A percentile compares a stretch with the other conserved stretches of the same genome.
phyloP scores from a whole-genome alignment of 1,140 invertebrate genomes.

The Drosophila serrata region DNA sequence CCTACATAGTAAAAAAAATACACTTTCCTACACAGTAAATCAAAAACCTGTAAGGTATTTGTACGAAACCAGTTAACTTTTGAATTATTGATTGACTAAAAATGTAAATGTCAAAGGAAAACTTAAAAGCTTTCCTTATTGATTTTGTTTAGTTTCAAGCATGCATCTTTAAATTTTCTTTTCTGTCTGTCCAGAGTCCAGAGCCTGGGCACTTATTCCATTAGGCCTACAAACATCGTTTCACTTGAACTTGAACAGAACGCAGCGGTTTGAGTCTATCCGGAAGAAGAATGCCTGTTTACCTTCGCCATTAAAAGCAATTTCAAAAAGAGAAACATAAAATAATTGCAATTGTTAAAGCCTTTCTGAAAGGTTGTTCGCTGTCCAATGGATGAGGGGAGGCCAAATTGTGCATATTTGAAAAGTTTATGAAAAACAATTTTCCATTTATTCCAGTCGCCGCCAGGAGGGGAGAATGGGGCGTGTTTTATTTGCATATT shows the following conservation, averaged over 20 bases:
- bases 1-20: neutral
- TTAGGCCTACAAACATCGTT: conserved; percentile 5
- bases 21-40: neutral
- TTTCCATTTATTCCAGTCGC: conserved; percentile 26
- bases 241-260: conserved; percentile 12
- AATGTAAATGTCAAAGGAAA: neutral
- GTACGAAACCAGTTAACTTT: neutral
- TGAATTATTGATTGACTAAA: neutral
- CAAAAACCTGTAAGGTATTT: neutral
- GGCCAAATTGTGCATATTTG: conserved; percentile 54
- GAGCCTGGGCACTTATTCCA: conserved; percentile 8
- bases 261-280: neutral
- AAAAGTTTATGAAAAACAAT: conserved; percentile 66
- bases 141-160: neutral
- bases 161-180: neutral
- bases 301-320: conserved; percentile 60
- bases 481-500: conserved; percentile 71
- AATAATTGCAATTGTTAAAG: conserved; percentile 17
- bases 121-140: conserved; percentile 2
- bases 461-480: neutral
- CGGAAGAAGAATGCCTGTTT: conserved; percentile 48
- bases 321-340: conserved; percentile 31
- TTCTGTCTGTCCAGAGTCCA: neutral
- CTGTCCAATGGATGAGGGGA: conserved; percentile 17
- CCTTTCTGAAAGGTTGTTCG: conserved; percentile 20